A percentile compares a stretch with the other conserved stretches of the same genome.
Conservation (phyloP, 2,797 vertebrate genomes). For the Trematomus bernacchii region DNA sequence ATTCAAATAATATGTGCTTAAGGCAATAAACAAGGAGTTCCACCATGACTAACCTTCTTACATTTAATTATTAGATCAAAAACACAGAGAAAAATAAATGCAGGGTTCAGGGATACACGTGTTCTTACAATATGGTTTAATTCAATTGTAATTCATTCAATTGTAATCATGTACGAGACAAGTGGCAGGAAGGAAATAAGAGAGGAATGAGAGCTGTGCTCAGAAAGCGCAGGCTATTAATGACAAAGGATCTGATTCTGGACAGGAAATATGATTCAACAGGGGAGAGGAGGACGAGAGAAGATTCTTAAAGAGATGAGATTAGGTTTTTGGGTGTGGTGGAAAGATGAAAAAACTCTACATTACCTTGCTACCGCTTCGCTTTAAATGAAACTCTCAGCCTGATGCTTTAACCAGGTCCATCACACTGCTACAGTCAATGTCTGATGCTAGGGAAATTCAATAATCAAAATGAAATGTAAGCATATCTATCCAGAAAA, state of each 20-base stretch:
- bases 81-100: not conserved
- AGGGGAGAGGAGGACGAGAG: conserved; percentile 4
- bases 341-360: conserved; percentile 7
- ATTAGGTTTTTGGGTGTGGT: not conserved
- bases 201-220: conserved; percentile 20
- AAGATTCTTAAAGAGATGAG: conserved; percentile 23
- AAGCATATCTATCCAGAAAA: not conserved
- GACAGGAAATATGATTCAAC: conserved; percentile 34
- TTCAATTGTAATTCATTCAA: conserved; percentile 9
- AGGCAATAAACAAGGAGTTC: not conserved
- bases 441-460: conserved; percentile 16
- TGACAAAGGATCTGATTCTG: conserved; percentile 21
- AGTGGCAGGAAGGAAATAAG: conserved; percentile 27
- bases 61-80: not conserved
- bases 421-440: conserved; percentile 7
- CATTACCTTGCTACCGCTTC: not conserved
- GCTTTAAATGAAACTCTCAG: not conserved
- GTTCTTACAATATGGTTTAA: not conserved
- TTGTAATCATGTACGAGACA: conserved; percentile 14
- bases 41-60: conserved; percentile 3
- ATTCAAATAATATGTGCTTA: not conserved
- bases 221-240: conserved; percentile 27
- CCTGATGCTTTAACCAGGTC: conserved; percentile 13
- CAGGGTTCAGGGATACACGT: conserved; percentile 5
- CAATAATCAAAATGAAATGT: not conserved